A percentile compares a stretch with the other conserved stretches of the same genome.
Evolutionary conservation across 2,797 vertebrate genomes (phyloP).

Genomic region (Lemur catta): DNA sequence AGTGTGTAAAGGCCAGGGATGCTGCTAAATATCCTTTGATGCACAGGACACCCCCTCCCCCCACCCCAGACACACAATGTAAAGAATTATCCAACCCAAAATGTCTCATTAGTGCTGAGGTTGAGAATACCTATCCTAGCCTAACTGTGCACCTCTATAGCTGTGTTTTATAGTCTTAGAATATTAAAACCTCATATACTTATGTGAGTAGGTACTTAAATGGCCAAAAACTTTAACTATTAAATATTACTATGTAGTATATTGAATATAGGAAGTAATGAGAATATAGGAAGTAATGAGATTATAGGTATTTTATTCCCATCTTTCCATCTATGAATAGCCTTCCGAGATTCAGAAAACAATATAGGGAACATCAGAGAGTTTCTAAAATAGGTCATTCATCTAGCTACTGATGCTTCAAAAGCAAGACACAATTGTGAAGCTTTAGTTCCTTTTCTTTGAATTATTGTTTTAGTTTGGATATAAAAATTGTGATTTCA

Average conservation of each 20-base stretch:
- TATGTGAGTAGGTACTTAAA: constrained; percentile 66
- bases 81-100: not conserved
- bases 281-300: not conserved
- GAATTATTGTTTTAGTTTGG: constrained; percentile 23
- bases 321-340: not conserved
- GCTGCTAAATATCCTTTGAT: not conserved
- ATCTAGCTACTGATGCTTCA: not conserved
- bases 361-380: constrained; percentile 9
- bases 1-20: not conserved
- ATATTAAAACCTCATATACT: constrained; percentile 63
- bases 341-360: not conserved
- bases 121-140: not conserved
- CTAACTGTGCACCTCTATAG: constrained; percentile 61
- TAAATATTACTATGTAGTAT: constrained; percentile 58
- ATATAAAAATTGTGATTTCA: constrained; percentile 41
- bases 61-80: not conserved
- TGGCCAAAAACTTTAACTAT: constrained; percentile 47
- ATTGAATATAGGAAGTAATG: constrained; percentile 30
- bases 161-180: constrained; percentile 60
- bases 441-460: constrained; percentile 47
- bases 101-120: not conserved
- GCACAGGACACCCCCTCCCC: not conserved
- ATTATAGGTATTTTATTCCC: constrained; percentile 43
- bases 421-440: not conserved
- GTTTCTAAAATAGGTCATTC: constrained; percentile 34